phyloP scores from a whole-genome alignment of 2,113 vertebrate genomes.

The Lepisosteus oculatus region DNA sequence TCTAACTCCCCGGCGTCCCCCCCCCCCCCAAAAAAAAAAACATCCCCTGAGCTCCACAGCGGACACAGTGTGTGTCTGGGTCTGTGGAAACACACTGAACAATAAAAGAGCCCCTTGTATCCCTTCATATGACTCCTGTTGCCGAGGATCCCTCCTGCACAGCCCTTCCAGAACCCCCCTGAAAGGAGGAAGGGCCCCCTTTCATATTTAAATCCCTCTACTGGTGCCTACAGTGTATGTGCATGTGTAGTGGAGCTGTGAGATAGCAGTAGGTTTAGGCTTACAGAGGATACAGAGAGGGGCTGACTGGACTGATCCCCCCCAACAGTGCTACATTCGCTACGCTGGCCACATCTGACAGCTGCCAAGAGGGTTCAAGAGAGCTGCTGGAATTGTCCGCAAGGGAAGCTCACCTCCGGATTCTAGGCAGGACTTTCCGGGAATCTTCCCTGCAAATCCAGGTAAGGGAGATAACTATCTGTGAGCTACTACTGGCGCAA shows the following conservation, averaged over 20 bases:
- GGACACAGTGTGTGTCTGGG: neutral
- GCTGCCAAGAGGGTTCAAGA: neutral
- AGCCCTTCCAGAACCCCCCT: constrained; percentile 15
- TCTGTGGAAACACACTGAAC: neutral
- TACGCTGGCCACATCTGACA: neutral
- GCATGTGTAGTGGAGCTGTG: neutral
- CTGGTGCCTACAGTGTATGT: constrained; percentile 9
- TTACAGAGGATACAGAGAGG: constrained; percentile 1
- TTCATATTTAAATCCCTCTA: constrained; percentile 14
- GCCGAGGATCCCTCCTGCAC: neutral
- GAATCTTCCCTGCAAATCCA: neutral
- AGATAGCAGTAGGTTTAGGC: constrained; percentile 15
- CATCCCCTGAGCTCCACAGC: too few species aligned
- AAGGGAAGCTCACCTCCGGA: neutral
- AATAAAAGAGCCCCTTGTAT: constrained; percentile 1
- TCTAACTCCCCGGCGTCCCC: too few species aligned
- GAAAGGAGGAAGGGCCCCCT: constrained; percentile 3
- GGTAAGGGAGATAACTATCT: constrained; percentile 6
- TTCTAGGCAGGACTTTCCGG: neutral
- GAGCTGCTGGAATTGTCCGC: neutral
- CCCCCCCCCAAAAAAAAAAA: too few species aligned
- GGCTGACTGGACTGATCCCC: constrained; percentile 3
- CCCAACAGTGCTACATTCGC: neutral
- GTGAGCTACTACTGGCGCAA: constrained; percentile 1
- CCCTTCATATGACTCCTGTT: neutral